Conservation (phyloP, 2,113 vertebrate genomes). For the Pleuronectes platessa region DNA sequence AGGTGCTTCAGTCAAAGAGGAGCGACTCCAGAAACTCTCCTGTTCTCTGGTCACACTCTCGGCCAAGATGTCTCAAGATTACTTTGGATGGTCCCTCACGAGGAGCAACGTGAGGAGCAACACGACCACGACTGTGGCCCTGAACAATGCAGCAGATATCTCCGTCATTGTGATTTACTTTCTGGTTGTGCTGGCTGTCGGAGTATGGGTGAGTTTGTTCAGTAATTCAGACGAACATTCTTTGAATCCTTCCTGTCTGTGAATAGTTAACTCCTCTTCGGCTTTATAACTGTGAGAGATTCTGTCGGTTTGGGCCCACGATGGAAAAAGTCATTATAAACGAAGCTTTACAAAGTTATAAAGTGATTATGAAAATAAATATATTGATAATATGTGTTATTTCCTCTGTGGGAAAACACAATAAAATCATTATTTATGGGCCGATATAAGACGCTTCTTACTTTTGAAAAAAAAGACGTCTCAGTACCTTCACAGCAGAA, state of each 20-base stretch:
- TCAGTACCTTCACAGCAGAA: not conserved
- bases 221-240: not conserved
- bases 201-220: conserved; percentile 91
- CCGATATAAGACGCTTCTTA: not conserved
- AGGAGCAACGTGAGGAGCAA: conserved; percentile 11
- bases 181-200: conserved; percentile 90
- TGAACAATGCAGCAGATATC: conserved; percentile 93
- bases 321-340: not conserved
- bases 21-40: conserved; percentile 8
- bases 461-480: not conserved
- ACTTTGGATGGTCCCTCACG: conserved; percentile 71
- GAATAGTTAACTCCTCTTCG: conserved; percentile 48
- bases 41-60: not conserved
- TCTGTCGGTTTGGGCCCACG: not conserved
- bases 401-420: not conserved
- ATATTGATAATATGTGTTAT: not conserved
- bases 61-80: conserved; percentile 71
- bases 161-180: conserved; percentile 95
- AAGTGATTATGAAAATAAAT: no score
- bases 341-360: no score
- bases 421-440: not conserved
- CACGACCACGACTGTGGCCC: not conserved
- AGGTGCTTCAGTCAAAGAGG: conserved; percentile 42
- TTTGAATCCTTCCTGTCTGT: conserved; percentile 16
- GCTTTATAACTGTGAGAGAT: not conserved